Evolutionary conservation across 2,797 vertebrate genomes (phyloP).

Genomic region (Spizella passerina): DNA sequence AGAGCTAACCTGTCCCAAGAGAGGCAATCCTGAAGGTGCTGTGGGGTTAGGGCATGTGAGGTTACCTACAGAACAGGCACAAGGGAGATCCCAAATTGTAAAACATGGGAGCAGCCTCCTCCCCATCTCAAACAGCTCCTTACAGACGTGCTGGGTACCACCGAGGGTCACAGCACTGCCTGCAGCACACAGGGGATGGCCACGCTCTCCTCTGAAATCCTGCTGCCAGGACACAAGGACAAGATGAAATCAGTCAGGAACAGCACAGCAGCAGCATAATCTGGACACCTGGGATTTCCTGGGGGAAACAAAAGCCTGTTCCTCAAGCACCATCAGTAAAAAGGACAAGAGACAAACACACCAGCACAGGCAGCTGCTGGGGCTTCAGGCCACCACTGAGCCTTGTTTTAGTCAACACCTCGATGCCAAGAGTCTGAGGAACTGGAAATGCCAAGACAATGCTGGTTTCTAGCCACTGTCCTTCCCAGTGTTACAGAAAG

Average conservation of each 20-base stretch:
- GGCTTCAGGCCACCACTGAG: neutral
- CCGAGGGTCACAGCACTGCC: neutral
- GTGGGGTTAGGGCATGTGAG: neutral
- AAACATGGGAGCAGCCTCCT: neutral
- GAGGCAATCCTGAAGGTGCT: neutral
- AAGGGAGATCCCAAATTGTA: neutral
- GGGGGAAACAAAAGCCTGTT: neutral
- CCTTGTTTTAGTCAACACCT: neutral
- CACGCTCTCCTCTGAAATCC: fast-evolving
- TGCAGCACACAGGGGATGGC: neutral
- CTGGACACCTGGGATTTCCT: neutral
- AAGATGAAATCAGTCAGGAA: neutral
- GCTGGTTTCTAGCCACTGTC: neutral
- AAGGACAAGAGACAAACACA: neutral
- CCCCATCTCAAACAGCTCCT: fast-evolving
- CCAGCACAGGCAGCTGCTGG: neutral
- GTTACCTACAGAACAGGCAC: neutral
- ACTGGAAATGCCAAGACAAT: neutral
- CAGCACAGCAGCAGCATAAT: neutral
- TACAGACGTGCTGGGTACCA: neutral
- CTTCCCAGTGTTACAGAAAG: neutral
- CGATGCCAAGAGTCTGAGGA: neutral
- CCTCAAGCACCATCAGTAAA: neutral
- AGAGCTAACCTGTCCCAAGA: neutral
- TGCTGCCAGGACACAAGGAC: neutral